A percentile compares a stretch with the other conserved stretches of the same genome.
phyloP scores from a whole-genome alignment of 1,140 invertebrate species.

The Drosophila aff. region DNA sequence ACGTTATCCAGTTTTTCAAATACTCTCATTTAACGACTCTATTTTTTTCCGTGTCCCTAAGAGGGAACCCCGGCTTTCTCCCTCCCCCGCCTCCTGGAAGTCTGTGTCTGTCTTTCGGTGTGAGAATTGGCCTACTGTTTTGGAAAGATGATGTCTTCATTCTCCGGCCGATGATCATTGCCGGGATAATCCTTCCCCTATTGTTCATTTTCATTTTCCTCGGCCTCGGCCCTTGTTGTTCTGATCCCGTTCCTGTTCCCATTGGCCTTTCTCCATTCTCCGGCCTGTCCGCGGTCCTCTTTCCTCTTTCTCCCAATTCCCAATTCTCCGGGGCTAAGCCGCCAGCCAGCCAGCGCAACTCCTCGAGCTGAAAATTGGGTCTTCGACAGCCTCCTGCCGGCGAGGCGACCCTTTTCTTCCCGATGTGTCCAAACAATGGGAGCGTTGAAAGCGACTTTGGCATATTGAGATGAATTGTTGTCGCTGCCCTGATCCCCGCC shows the following conservation, averaged over 20 bases:
- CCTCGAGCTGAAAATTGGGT: slow-evolving; percentile 52
- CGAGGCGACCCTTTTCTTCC: slow-evolving; percentile 37
- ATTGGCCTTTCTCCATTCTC: slow-evolving; percentile 11
- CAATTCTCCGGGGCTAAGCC: slow-evolving; percentile 29
- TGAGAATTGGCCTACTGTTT: slow-evolving; percentile 72
- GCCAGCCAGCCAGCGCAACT: slow-evolving; percentile 27
- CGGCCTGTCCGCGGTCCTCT: neutral
- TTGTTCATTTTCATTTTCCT: slow-evolving; percentile 43
- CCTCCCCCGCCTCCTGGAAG: neutral
- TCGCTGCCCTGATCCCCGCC: slow-evolving; percentile 31
- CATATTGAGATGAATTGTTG: slow-evolving; percentile 81
- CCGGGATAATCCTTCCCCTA: slow-evolving; percentile 76
- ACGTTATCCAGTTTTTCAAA: too few species aligned
- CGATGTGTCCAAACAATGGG: slow-evolving; percentile 80
- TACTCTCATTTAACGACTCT: too few species aligned
- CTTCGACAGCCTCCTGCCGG: slow-evolving; percentile 7
- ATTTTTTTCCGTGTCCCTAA: slow-evolving; percentile 12
- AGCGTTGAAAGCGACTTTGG: slow-evolving; percentile 78
- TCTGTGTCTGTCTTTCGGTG: slow-evolving; percentile 34
- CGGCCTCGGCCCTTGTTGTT: neutral
- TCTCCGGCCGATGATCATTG: slow-evolving; percentile 77
- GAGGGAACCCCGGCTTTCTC: neutral
- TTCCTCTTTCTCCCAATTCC: neutral
- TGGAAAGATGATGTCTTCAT: slow-evolving; percentile 68
- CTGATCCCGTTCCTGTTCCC: slow-evolving; percentile 2